Conservation (phyloP, 2,797 vertebrate species). For the Passerculus sandwichensis region DNA sequence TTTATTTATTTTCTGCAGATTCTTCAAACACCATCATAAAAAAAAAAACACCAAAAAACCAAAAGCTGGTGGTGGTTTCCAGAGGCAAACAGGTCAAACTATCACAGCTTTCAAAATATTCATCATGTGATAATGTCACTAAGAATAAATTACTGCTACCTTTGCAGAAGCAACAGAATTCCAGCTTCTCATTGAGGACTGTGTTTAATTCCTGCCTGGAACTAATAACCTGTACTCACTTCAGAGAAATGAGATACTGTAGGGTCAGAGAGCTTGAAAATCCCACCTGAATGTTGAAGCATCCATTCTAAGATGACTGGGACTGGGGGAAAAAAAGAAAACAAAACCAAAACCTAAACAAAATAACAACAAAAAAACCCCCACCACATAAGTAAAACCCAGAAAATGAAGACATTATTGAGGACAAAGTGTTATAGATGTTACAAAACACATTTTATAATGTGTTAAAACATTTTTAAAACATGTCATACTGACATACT, state of each 20-base stretch:
- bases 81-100: neutral
- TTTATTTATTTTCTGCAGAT: neutral
- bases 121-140: neutral
- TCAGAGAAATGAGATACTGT: neutral
- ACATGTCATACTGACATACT: slow-evolving; percentile 72
- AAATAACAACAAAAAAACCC: rapidly evolving
- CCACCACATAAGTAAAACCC: neutral
- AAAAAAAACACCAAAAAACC: neutral
- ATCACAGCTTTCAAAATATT: neutral
- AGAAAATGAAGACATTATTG: neutral
- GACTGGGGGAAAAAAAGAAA: neutral
- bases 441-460: neutral
- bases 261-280: neutral
- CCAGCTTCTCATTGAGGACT: neutral
- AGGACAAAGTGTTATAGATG: neutral
- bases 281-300: neutral
- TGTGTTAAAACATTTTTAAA: neutral
- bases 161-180: neutral
- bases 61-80: neutral
- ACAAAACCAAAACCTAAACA: neutral
- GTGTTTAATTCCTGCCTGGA: neutral
- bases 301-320: neutral
- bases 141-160: neutral
- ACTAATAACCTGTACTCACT: neutral
- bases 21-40: neutral